phyloP scores from a whole-genome alignment of 2,888 invertebrate species.

The Cephus sareptanus region DNA sequence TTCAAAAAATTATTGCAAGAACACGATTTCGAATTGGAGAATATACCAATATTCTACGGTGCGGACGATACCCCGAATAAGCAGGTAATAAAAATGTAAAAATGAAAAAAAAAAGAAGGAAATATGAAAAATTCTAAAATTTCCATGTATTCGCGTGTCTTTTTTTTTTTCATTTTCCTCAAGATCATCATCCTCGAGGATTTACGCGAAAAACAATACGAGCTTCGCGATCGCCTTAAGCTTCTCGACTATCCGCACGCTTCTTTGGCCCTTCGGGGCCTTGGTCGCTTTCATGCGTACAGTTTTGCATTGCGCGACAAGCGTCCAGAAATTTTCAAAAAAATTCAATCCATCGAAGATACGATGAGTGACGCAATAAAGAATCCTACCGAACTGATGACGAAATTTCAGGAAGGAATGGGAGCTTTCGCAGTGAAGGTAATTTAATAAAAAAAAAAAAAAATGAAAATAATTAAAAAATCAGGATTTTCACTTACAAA shows the following conservation, averaged over 20 bases:
- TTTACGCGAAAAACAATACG: conserved; percentile 12
- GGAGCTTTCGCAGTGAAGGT: conserved; percentile 11
- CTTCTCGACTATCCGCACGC: conserved; percentile 35
- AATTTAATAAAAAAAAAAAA: no score
- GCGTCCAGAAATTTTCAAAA: conserved; percentile 29
- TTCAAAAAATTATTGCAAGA: conserved; percentile 21
- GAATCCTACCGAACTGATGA: no score
- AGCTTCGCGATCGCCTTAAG: conserved; percentile 5
- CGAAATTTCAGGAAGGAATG: conserved; percentile 22
- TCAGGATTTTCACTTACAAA: no score
- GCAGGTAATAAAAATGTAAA: conserved; percentile 24
- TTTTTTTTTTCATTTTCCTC: background rate
- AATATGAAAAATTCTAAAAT: no score
- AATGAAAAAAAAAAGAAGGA: no score
- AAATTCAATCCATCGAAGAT: conserved; percentile 27
- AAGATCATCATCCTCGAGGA: conserved; percentile 39
- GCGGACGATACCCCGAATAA: conserved; percentile 7
- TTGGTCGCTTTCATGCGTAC: conserved; percentile 38
- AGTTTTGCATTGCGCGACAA: conserved; percentile 34
- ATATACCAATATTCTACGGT: conserved; percentile 23
- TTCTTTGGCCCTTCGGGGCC: conserved; percentile 20
- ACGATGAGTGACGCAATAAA: no score
- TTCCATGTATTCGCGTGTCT: no score
- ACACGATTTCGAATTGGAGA: conserved; percentile 1
- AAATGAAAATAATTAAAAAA: no score